phyloP scores from a whole-genome alignment of 2,888 invertebrate species.

The Andrena hattorfiana region DNA sequence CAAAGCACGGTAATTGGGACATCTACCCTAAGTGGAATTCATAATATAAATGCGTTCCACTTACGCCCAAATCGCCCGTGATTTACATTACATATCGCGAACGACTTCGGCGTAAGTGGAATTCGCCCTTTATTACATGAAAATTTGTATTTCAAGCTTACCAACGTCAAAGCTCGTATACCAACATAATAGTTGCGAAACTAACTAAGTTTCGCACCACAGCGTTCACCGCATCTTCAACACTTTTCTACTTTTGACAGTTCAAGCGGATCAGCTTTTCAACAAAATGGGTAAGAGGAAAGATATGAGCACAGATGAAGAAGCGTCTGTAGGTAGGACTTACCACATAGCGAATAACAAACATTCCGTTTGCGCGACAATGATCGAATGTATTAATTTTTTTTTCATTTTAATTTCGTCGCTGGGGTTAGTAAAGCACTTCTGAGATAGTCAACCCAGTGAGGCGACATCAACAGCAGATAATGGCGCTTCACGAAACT shows the following conservation, averaged over 20 bases:
- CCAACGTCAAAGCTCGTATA: slow-evolving; percentile 20
- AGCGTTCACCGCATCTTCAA: not conserved
- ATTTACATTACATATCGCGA: no score
- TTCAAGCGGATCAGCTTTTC: slow-evolving; percentile 2
- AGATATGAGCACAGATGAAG: slow-evolving; percentile 78
- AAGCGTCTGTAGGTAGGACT: slow-evolving; percentile 70
- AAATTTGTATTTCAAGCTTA: slow-evolving; percentile 25
- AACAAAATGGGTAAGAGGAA: slow-evolving; percentile 76
- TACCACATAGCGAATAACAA: slow-evolving; percentile 16
- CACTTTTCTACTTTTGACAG: slow-evolving; percentile 18
- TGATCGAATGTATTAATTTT: slow-evolving; percentile 21
- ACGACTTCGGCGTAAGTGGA: no score
- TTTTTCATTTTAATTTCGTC: slow-evolving; percentile 19
- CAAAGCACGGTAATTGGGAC: no score
- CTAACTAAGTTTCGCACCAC: not conserved
- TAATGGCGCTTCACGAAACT: slow-evolving; percentile 11
- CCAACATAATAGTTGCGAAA: slow-evolving; percentile 7
- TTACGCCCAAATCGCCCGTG: no score
- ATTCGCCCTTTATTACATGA: not conserved
- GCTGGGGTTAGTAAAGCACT: slow-evolving; percentile 31
- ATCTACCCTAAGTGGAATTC: no score
- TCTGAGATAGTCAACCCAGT: not conserved
- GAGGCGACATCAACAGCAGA: slow-evolving; percentile 7
- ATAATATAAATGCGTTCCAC: no score
- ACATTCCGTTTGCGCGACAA: slow-evolving; percentile 14